A percentile compares a stretch with the other conserved stretches of the same genome.
These are phyloP conservation scores for Meleagris gallopavo DNA, from an alignment of 2,113 vertebrate species.

Conservation along the genomic window DNA sequence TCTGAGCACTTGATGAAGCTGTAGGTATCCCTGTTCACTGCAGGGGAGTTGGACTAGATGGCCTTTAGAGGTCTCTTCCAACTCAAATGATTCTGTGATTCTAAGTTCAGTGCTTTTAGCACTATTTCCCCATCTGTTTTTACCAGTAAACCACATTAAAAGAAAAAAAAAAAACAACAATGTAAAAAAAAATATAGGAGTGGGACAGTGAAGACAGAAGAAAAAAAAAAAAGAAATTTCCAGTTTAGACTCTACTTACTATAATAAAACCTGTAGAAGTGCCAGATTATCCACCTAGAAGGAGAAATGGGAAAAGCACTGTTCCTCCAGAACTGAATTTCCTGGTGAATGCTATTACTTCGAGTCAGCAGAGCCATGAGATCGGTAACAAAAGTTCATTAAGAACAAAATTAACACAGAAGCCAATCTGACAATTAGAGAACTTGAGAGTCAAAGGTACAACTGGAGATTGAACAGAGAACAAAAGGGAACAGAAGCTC, in stretches of 20 bases:
- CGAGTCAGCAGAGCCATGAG: not conserved
- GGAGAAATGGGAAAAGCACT: not conserved
- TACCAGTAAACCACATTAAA: not conserved
- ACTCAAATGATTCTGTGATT: too few species aligned
- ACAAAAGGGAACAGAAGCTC: conserved; percentile 15
- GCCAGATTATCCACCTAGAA: not conserved
- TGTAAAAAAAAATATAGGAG: not conserved
- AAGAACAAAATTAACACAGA: not conserved
- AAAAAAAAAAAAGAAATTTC: not conserved
- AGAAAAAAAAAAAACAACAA: too few species aligned
- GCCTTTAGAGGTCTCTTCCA: too few species aligned
- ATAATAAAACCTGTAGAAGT: not conserved
- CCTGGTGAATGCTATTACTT: not conserved
- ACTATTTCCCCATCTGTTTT: not conserved
- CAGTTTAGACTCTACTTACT: not conserved
- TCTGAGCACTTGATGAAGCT: too few species aligned
- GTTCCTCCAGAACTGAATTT: not conserved
- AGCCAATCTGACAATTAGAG: not conserved
- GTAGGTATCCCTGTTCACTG: too few species aligned
- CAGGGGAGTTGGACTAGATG: too few species aligned
- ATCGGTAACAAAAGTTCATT: not conserved
- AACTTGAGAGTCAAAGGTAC: not conserved
- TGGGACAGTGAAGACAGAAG: not conserved
- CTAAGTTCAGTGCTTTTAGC: not conserved
- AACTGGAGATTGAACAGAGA: not conserved